These are phyloP conservation scores for Halyomorpha halys DNA, from an alignment of 1,140 invertebrate species.

Conservation along the genomic window DNA sequence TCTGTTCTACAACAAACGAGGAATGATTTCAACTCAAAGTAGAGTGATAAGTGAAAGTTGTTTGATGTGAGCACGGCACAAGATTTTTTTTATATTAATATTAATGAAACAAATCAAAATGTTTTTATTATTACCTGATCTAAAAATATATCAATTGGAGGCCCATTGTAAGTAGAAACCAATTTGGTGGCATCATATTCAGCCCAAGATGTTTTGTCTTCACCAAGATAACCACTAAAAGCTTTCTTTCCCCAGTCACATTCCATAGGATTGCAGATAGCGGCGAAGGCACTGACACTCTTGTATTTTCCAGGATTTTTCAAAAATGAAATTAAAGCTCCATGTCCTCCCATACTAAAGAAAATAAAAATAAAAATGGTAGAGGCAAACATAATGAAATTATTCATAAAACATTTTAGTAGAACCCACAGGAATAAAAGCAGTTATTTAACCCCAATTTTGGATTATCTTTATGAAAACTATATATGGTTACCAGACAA, in stretches of 20 bases:
- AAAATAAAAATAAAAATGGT: constrained; percentile 15
- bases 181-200: constrained; percentile 84
- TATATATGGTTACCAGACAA: too few species aligned
- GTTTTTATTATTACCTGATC: constrained; percentile 61
- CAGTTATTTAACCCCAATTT: too few species aligned
- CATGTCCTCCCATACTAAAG: constrained; percentile 93
- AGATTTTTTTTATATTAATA: too few species aligned
- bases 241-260: constrained; percentile 84
- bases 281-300: constrained; percentile 92
- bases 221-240: constrained; percentile 77
- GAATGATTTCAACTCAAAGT: too few species aligned
- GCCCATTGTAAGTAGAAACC: constrained; percentile 73
- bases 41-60: too few species aligned
- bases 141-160: constrained; percentile 70
- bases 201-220: constrained; percentile 49
- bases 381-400: too few species aligned
- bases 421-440: too few species aligned
- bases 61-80: too few species aligned
- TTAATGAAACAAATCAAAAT: background rate
- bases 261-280: constrained; percentile 80
- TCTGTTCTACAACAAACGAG: too few species aligned
- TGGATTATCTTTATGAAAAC: too few species aligned
- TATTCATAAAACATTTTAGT: too few species aligned
- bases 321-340: constrained; percentile 81
- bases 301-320: constrained; percentile 85